phyloP scores from a whole-genome alignment of 2,888 invertebrate species.

The Trachelus stipa region DNA sequence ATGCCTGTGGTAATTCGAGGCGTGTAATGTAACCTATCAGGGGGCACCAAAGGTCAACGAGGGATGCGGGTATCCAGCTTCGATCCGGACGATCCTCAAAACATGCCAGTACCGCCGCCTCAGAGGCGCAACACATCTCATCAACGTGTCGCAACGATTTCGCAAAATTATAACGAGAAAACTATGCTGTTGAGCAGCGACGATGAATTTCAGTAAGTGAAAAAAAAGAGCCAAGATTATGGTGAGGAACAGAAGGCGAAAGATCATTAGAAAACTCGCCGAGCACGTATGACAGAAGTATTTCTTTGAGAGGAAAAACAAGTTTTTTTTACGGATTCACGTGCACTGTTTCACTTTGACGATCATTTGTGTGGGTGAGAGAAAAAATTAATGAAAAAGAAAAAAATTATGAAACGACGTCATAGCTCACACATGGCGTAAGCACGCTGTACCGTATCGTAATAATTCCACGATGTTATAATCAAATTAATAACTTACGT shows the following conservation, averaged over 20 bases:
- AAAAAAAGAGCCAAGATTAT: not conserved
- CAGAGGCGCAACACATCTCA: slow-evolving; percentile 69
- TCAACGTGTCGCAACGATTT: slow-evolving; percentile 83
- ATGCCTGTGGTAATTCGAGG: not conserved
- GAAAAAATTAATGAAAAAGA: not conserved
- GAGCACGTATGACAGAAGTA: not conserved
- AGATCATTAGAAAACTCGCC: not conserved
- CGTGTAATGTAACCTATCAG: slow-evolving; percentile 43
- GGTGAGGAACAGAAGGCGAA: not conserved
- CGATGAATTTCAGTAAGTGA: slow-evolving; percentile 87
- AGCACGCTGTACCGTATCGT: slow-evolving; percentile 27
- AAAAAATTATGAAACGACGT: slow-evolving; percentile 6
- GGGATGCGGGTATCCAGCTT: slow-evolving; percentile 76
- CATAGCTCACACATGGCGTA: slow-evolving; percentile 17
- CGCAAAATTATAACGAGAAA: slow-evolving; percentile 93
- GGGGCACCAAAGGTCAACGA: slow-evolving; percentile 75
- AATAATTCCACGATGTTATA: slow-evolving; percentile 37
- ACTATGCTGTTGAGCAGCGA: slow-evolving; percentile 95
- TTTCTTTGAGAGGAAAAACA: slow-evolving; percentile 18
- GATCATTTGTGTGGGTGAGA: slow-evolving; percentile 22
- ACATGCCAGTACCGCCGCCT: slow-evolving; percentile 62
- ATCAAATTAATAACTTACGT: not conserved
- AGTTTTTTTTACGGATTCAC: slow-evolving; percentile 17
- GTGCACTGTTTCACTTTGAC: slow-evolving; percentile 14
- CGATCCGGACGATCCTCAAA: slow-evolving; percentile 77